These are phyloP conservation scores for Lypha dubia DNA, from an alignment of 2,888 invertebrate genomes.

Conservation along the genomic window DNA sequence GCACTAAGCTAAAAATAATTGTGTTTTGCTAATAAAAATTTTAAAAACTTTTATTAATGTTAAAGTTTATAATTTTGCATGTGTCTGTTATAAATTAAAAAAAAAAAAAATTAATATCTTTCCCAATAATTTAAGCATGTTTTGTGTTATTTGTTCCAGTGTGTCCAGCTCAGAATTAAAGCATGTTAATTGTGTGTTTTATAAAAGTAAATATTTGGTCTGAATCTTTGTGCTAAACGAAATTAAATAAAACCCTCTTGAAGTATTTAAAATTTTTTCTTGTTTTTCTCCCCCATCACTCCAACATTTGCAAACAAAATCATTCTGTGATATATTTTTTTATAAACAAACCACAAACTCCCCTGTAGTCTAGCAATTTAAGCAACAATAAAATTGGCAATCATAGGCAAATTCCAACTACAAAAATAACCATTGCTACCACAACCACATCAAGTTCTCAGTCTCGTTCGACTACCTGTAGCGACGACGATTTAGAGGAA, in stretches of 20 bases:
- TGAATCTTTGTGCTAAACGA: slow-evolving; percentile 23
- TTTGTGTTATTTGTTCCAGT: slow-evolving; percentile 13
- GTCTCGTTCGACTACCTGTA: slow-evolving; percentile 74
- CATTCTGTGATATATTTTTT: slow-evolving; percentile 67
- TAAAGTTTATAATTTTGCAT: slow-evolving; percentile 10
- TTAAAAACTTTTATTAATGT: background rate
- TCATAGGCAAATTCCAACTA: slow-evolving; percentile 57
- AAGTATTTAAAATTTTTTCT: slow-evolving; percentile 49
- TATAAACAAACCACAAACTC: slow-evolving; percentile 52
- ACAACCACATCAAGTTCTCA: slow-evolving; percentile 52
- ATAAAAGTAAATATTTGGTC: slow-evolving; percentile 41
- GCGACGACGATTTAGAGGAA: slow-evolving; percentile 73
- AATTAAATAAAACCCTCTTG: slow-evolving; percentile 43
- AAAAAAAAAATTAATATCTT: no score
- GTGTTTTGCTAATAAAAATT: background rate
- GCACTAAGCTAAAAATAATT: no score
- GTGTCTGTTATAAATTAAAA: background rate
- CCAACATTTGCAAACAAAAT: slow-evolving; percentile 21
- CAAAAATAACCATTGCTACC: slow-evolving; percentile 52
- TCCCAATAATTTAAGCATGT: slow-evolving; percentile 43
- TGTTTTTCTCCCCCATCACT: slow-evolving; percentile 57
- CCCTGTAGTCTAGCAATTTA: slow-evolving; percentile 68
- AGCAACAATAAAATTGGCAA: slow-evolving; percentile 61
- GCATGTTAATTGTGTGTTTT: slow-evolving; percentile 50
- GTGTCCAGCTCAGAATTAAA: slow-evolving; percentile 8